Evolutionary conservation across 2,888 invertebrate species (phyloP).

Genomic region (Entomobrya multifasciata): DNA sequence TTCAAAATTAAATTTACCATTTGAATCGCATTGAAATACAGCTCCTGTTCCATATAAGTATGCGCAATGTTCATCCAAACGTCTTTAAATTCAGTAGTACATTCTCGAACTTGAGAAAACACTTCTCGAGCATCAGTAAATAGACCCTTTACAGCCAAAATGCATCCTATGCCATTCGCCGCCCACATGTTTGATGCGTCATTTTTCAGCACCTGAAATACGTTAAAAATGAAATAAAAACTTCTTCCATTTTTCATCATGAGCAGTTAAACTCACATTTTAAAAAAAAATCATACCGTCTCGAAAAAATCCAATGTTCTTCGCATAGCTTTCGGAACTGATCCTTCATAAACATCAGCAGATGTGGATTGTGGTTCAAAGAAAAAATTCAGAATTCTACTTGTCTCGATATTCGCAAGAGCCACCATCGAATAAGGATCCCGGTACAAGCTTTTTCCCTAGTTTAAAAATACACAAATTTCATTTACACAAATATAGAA

Average conservation of each 20-base stretch:
- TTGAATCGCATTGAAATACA: constrained; percentile 40
- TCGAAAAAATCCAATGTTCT: too few species aligned
- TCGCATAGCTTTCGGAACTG: too few species aligned
- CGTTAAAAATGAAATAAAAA: not conserved
- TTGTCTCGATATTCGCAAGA: constrained; percentile 32
- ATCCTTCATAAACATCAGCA: not conserved
- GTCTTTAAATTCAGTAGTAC: constrained; percentile 18
- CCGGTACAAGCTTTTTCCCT: not conserved
- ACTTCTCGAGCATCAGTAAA: constrained; percentile 50
- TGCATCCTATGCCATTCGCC: constrained; percentile 47
- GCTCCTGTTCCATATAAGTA: constrained; percentile 26
- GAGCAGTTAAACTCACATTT: not conserved
- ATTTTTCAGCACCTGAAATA: constrained; percentile 4
- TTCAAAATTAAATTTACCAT: too few species aligned
- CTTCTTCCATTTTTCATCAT: too few species aligned
- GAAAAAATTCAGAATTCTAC: not conserved
- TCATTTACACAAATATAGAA: too few species aligned
- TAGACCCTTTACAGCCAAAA: constrained; percentile 31
- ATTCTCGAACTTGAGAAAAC: constrained; percentile 58
- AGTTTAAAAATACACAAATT: too few species aligned
- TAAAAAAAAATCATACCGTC: too few species aligned
- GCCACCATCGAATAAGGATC: constrained; percentile 42
- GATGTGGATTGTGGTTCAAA: not conserved
- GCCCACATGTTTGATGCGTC: constrained; percentile 44
- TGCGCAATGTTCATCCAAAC: constrained; percentile 48